Percentiles rank a stretch among this genome's conserved stretches.
Conservation (phyloP, 2,888 invertebrate genomes). For the Apamea epomidion region DNA sequence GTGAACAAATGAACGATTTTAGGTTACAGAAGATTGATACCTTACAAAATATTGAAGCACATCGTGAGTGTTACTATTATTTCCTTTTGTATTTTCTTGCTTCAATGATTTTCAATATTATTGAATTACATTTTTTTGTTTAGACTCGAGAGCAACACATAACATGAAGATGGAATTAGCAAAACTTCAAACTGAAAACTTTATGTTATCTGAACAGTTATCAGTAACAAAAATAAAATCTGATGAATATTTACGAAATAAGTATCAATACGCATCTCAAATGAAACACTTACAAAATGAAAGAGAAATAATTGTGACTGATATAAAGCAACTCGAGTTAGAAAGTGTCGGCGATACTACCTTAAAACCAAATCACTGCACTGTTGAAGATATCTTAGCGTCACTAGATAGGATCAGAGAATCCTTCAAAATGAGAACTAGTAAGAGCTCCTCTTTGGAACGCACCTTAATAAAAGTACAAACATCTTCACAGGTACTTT, state of each 20-base stretch:
- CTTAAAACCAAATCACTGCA: slow-evolving; percentile 74
- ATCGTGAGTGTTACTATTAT: slow-evolving; percentile 76
- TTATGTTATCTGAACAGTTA: slow-evolving; percentile 75
- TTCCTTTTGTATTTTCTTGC: not conserved
- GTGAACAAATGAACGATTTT: slow-evolving; percentile 79
- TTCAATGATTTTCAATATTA: not conserved
- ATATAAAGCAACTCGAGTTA: slow-evolving; percentile 82
- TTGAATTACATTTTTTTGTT: slow-evolving; percentile 47
- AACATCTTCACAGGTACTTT: slow-evolving; percentile 82
- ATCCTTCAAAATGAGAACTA: slow-evolving; percentile 74
- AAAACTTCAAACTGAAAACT: slow-evolving; percentile 78
- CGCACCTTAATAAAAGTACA: slow-evolving; percentile 81
- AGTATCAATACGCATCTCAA: slow-evolving; percentile 75
- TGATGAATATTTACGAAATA: slow-evolving; percentile 74
- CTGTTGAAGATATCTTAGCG: slow-evolving; percentile 74
- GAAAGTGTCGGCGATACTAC: slow-evolving; percentile 79
- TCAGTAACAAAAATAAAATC: slow-evolving; percentile 74
- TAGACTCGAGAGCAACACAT: slow-evolving; percentile 86
- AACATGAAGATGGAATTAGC: slow-evolving; percentile 85
- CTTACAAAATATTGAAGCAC: slow-evolving; percentile 81
- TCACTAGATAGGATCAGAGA: slow-evolving; percentile 80
- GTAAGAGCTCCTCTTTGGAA: slow-evolving; percentile 76
- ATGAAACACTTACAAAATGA: slow-evolving; percentile 78
- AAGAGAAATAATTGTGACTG: slow-evolving; percentile 77
- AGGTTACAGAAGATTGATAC: slow-evolving; percentile 78